Base-by-base conservation (phyloP, 1,140 invertebrate genomes). In the Drosophila melanica region DNA sequence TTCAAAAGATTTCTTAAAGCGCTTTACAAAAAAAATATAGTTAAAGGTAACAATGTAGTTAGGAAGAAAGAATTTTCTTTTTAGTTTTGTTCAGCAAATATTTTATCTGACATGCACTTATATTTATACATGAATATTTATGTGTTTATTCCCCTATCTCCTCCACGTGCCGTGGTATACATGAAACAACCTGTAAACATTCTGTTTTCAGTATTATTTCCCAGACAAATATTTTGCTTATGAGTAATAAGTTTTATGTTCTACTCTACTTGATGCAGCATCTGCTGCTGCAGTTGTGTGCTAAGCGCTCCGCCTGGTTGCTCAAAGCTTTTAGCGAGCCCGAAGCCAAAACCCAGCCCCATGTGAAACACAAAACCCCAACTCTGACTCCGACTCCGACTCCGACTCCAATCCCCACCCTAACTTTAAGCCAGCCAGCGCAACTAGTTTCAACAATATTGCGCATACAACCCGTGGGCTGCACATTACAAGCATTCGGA, bases 261-360 rank as follows among this genome's bases (percentile, higher is more conserved):
- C 27, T 47, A 51, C 10, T 66, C 8, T 35, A 50, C 20, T 45
- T 37, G 51, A 6, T 35, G 16, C 20, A 63, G 41, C 50, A 37
- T 30, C 33, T 54, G 66, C 50, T 30, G 16, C 10, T 27, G 27
- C 27, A 27, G 27, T 1, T 27, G 27, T 27, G 27, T 27, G 6
- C 27, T 27, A 5, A 7, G 27, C 27, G 5, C 20, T 57, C 5
- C 44, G 69, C 30, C 16, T 72, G 44, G 39, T 30, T 72, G 69
- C 54, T 59, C 54, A 72, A 72, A 67, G 69, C 69, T 72, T 67
- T 72, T 47, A 72, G 62, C 14, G 45, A 53, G 30, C n/a, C 30
- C 51, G 6, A 8, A 12, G 14, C 27, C 8, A 41, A 23, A 54
- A 6, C 11, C 11, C 1, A 27, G 4, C 18, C 50, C 50, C 10